Percentiles rank a stretch among this genome's conserved stretches.
Conservation (phyloP, 2,888 invertebrate species). For the Venusia cambrica region DNA sequence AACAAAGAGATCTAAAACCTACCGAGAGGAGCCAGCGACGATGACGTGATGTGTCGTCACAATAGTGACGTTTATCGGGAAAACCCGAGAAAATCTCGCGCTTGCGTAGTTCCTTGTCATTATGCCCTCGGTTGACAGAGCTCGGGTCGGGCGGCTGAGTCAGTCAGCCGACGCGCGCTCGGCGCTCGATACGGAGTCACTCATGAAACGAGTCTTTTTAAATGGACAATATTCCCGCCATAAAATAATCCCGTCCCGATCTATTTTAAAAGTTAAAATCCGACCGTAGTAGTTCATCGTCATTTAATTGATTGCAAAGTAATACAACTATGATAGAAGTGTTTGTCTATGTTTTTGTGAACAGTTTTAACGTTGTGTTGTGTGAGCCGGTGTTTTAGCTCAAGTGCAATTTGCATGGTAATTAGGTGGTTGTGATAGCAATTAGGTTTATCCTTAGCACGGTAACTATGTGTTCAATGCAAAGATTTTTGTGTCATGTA, state of each 20-base stretch:
- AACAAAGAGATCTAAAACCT: too few relatives aligned
- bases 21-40: too few relatives aligned
- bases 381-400: slow-evolving; percentile 39
- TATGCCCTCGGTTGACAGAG: slow-evolving; percentile 43
- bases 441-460: slow-evolving; percentile 40
- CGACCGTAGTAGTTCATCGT: too few relatives aligned
- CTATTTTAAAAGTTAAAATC: slow-evolving; percentile 7
- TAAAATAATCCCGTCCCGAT: slow-evolving; percentile 9
- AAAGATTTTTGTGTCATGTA: too few relatives aligned
- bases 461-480: slow-evolving; percentile 60
- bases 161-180: slow-evolving; percentile 59
- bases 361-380: slow-evolving; percentile 20
- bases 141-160: slow-evolving; percentile 30
- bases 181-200: slow-evolving; percentile 55
- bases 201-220: slow-evolving; percentile 20
- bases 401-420: slow-evolving; percentile 51
- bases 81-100: slow-evolving; percentile 63
- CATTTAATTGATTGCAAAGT: too few relatives aligned
- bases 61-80: slow-evolving; percentile 44
- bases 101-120: slow-evolving; percentile 68
- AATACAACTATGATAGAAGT: slow-evolving; percentile 3
- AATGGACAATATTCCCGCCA: slow-evolving; percentile 20
- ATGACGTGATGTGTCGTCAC: slow-evolving; percentile 48
- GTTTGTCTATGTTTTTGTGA: slow-evolving; percentile 17
- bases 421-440: slow-evolving; percentile 45